Conservation (phyloP, 1,140 invertebrate genomes). For the Drosophila miranda region DNA sequence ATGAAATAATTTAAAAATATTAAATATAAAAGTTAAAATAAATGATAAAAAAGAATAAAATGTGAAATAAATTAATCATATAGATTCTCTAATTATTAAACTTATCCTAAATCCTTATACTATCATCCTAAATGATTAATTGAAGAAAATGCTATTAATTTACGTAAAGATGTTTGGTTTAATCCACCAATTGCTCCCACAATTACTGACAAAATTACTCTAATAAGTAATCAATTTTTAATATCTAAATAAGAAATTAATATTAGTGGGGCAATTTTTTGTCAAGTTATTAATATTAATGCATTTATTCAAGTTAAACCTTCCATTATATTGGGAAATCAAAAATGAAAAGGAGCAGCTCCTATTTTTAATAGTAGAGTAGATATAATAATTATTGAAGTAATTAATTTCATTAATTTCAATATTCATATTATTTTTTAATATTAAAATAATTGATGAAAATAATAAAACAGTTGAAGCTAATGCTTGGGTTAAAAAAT, state of each 20-base stretch:
- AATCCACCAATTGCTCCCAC: slow-evolving; percentile 81
- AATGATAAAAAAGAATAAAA: slow-evolving; percentile 82
- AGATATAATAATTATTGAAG: no score
- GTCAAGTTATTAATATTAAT: slow-evolving; percentile 77
- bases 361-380: no score
- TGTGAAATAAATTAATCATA: slow-evolving; percentile 82
- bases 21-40: slow-evolving; percentile 82
- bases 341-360: slow-evolving; percentile 83
- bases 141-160: slow-evolving; percentile 84
- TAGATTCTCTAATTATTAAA: slow-evolving; percentile 77
- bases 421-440: no score
- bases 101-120: slow-evolving; percentile 82
- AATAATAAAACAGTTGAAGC: no score
- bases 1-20: slow-evolving; percentile 80
- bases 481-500: no score
- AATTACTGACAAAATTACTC: slow-evolving; percentile 80
- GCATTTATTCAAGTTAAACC: slow-evolving; percentile 82
- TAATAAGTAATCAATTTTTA: slow-evolving; percentile 64
- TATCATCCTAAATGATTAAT: slow-evolving; percentile 84
- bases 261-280: slow-evolving; percentile 84
- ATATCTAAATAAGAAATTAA: slow-evolving; percentile 81
- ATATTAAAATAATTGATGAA: no score
- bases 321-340: slow-evolving; percentile 83
- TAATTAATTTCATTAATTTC: no score
- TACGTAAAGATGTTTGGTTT: slow-evolving; percentile 83